A percentile compares a stretch with the other conserved stretches of the same genome.
phyloP scores from a whole-genome alignment of 2,888 invertebrate species.

The Ormyrus thymus region DNA sequence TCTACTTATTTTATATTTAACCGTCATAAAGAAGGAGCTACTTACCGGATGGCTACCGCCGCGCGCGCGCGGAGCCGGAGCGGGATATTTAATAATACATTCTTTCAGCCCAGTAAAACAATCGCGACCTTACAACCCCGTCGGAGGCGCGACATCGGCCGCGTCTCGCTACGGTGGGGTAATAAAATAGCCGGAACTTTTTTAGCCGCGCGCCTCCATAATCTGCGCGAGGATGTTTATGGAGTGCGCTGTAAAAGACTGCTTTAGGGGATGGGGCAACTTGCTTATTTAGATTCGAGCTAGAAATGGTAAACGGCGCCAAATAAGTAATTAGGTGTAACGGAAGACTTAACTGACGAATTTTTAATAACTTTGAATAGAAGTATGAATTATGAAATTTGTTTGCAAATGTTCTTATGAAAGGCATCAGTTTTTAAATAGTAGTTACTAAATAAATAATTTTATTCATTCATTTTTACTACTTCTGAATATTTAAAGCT shows the following conservation, averaged over 20 bases:
- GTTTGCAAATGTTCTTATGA: too few relatives aligned
- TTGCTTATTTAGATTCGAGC: too few relatives aligned
- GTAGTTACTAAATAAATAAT: too few relatives aligned
- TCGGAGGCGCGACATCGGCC: not conserved
- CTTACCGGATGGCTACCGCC: constrained; percentile 62
- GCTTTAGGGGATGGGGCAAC: not conserved
- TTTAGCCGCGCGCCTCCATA: not conserved
- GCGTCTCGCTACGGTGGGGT: not conserved
- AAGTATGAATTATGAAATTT: too few relatives aligned
- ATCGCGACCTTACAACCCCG: constrained; percentile 27
- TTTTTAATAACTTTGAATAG: too few relatives aligned
- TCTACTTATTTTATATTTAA: constrained; percentile 75
- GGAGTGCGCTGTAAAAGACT: constrained; percentile 1
- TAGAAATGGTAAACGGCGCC: too few relatives aligned
- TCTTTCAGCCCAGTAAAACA: constrained; percentile 54
- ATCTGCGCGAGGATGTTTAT: constrained; percentile 45
- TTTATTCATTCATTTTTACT: too few relatives aligned
- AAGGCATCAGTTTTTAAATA: too few relatives aligned
- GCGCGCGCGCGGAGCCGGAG: not conserved
- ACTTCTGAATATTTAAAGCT: too few relatives aligned
- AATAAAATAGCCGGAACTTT: constrained; percentile 34
- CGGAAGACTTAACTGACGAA: too few relatives aligned
- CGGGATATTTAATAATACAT: constrained; percentile 71
- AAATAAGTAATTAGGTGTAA: too few relatives aligned
- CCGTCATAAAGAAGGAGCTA: constrained; percentile 73